These are phyloP conservation scores for Cephus sareptanus DNA, from an alignment of 2,888 invertebrate species.

Conservation along the genomic window DNA sequence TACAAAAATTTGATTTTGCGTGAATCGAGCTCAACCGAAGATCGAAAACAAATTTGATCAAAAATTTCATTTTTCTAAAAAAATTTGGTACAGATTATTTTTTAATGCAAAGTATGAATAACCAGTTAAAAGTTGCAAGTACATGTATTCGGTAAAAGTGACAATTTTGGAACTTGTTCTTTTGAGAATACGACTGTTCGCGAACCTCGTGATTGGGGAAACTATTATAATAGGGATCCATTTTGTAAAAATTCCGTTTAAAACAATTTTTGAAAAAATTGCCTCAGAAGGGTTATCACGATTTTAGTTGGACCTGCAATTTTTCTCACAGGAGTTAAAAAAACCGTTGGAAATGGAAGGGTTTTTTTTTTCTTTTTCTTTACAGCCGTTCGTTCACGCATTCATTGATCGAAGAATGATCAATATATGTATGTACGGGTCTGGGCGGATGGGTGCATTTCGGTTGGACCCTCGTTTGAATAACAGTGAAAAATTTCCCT, in stretches of 20 bases:
- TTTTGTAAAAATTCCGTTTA: neutral
- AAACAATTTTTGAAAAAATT: neutral
- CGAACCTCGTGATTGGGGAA: too few relatives aligned
- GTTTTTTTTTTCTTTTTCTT: neutral
- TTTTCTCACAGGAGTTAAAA: slow-evolving; percentile 19
- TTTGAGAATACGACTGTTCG: too few relatives aligned
- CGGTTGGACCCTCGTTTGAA: slow-evolving; percentile 63
- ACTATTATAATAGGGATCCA: too few relatives aligned
- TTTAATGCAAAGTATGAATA: too few relatives aligned
- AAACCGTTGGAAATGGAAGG: neutral
- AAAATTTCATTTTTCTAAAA: too few relatives aligned
- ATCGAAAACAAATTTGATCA: too few relatives aligned
- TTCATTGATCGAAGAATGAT: slow-evolving; percentile 60
- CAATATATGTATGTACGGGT: slow-evolving; percentile 60
- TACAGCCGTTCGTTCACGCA: slow-evolving; percentile 31
- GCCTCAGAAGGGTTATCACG: neutral
- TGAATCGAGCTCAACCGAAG: too few relatives aligned
- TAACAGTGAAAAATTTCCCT: slow-evolving; percentile 65
- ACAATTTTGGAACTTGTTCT: too few relatives aligned
- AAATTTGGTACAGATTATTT: too few relatives aligned
- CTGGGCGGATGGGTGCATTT: slow-evolving; percentile 29
- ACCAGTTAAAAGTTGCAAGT: too few relatives aligned
- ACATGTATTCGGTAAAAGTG: too few relatives aligned
- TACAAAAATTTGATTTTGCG: too few relatives aligned
- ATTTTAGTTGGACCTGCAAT: neutral